Percentiles rank a stretch among this genome's conserved stretches.
Conservation (phyloP, 2,797 vertebrate genomes). For the Vespertilio murinus region DNA sequence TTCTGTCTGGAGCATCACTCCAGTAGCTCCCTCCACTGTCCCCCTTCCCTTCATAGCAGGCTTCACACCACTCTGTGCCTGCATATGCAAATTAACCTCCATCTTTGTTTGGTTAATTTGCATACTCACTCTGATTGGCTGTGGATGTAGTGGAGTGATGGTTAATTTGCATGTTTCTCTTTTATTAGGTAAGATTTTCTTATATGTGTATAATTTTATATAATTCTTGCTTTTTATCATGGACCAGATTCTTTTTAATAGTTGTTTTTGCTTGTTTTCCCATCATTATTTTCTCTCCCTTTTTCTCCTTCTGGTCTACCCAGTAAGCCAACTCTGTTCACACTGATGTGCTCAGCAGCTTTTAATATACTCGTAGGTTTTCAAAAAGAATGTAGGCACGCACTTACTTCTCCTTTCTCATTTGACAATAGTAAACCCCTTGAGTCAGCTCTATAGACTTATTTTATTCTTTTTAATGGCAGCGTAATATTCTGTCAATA, state of each 20-base stretch:
- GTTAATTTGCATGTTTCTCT: too few species aligned
- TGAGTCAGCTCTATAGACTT: neutral
- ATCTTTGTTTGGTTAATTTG: too few species aligned
- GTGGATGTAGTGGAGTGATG: too few species aligned
- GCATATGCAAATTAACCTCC: too few species aligned
- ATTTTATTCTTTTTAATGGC: neutral
- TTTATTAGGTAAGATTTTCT: neutral
- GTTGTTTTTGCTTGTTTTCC: neutral
- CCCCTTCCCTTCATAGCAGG: too few species aligned
- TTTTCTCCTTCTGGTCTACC: neutral
- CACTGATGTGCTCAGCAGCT: neutral
- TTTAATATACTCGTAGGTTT: neutral
- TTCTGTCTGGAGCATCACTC: too few species aligned
- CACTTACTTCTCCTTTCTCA: neutral
- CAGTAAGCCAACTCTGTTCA: neutral
- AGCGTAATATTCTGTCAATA: neutral
- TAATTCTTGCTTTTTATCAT: conserved; percentile 1
- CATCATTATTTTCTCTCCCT: neutral
- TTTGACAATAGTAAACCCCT: neutral
- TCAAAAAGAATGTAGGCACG: neutral
- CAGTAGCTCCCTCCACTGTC: too few species aligned
- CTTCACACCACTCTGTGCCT: too few species aligned
- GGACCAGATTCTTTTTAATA: neutral
- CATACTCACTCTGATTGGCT: too few species aligned
- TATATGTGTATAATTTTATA: neutral